These are phyloP conservation scores for Tribolium madens DNA, from an alignment of 1,140 invertebrate species.

Conservation along the genomic window DNA sequence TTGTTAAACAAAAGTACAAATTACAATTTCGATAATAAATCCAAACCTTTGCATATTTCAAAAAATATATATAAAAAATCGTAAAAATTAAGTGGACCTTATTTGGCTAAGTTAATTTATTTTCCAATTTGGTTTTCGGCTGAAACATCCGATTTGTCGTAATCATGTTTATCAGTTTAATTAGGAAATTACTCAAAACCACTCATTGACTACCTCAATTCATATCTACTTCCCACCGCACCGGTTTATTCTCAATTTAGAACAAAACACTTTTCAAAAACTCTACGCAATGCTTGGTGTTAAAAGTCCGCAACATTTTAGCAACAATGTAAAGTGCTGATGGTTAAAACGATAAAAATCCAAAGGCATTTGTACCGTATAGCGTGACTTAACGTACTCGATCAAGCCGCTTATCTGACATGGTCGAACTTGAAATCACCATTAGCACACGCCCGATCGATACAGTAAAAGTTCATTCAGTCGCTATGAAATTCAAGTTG, in stretches of 20 bases:
- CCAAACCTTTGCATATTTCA: too few relatives aligned
- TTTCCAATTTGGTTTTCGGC: too few relatives aligned
- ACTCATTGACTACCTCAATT: too few relatives aligned
- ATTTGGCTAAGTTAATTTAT: too few relatives aligned
- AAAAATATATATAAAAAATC: too few relatives aligned
- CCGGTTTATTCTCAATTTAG: too few relatives aligned
- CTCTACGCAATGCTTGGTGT: not conserved
- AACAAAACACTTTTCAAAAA: too few relatives aligned
- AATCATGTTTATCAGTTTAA: not conserved
- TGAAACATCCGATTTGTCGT: not conserved
- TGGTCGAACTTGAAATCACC: slow-evolving; percentile 45
- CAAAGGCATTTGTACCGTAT: slow-evolving; percentile 29
- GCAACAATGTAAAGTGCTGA: not conserved
- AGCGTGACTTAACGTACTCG: slow-evolving; percentile 46
- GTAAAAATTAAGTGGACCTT: too few relatives aligned
- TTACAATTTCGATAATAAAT: too few relatives aligned
- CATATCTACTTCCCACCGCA: too few relatives aligned
- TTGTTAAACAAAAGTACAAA: too few relatives aligned
- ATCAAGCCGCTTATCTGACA: slow-evolving; percentile 47
- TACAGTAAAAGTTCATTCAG: slow-evolving; percentile 44
- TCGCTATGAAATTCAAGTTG: slow-evolving; percentile 1
- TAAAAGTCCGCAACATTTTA: not conserved
- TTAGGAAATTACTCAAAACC: not conserved
- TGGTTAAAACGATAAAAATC: slow-evolving; percentile 5
- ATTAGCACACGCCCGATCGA: slow-evolving; percentile 30